Evolutionary conservation across 2,888 invertebrate species (phyloP).

Genomic region (Tromatobia lineatoria): DNA sequence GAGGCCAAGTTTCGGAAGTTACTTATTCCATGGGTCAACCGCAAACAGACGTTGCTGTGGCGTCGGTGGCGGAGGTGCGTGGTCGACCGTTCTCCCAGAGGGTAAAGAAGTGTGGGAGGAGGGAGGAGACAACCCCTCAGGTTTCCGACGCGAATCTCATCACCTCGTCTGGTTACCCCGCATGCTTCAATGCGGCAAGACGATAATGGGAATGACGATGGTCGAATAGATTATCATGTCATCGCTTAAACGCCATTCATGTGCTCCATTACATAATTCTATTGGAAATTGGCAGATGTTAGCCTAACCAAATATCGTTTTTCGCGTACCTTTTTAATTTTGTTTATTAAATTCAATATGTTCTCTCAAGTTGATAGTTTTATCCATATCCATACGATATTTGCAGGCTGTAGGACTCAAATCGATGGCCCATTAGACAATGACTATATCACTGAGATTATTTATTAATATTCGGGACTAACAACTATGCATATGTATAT

Average conservation of each 20-base stretch:
- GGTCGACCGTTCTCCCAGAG: constrained; percentile 11
- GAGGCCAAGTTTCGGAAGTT: constrained; percentile 58
- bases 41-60: constrained; percentile 55
- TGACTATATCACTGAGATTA: no score
- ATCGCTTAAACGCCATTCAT: constrained; percentile 35
- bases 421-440: no score
- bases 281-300: background rate
- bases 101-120: constrained; percentile 8
- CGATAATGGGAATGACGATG: constrained; percentile 28
- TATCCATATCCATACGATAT: no score
- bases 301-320: background rate
- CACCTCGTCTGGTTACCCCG: constrained; percentile 8
- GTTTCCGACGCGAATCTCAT: constrained; percentile 26
- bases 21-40: constrained; percentile 64
- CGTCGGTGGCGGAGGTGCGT: constrained; percentile 37
- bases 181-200: constrained; percentile 1
- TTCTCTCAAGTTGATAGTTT: no score
- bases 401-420: no score
- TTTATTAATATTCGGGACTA: no score
- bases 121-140: background rate
- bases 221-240: constrained; percentile 27
- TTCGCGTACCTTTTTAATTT: background rate
- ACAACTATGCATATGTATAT: no score
- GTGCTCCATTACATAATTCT: constrained; percentile 6
- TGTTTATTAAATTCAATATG: background rate